Evolutionary conservation across 2,113 vertebrate species (phyloP).

Genomic region (Benitochromis conjunctus): DNA sequence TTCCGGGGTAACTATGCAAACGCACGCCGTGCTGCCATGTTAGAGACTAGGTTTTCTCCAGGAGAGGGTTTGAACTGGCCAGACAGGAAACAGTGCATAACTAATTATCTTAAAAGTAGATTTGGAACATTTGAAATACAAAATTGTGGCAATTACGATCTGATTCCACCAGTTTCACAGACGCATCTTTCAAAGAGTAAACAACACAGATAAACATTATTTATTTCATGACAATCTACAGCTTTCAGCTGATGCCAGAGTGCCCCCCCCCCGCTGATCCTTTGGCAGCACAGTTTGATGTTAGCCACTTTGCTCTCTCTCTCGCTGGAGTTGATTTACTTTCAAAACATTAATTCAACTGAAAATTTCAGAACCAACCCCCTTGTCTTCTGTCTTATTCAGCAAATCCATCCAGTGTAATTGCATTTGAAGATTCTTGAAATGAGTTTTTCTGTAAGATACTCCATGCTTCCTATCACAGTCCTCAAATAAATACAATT

Average conservation of each 20-base stretch:
- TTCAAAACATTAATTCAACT: neutral
- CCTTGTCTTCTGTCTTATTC: neutral
- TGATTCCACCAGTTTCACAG: constrained; percentile 11
- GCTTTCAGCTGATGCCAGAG: constrained; percentile 1
- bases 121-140: neutral
- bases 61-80: neutral
- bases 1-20: neutral
- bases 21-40: neutral
- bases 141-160: constrained; percentile 4
- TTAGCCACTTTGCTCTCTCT: neutral
- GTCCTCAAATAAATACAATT: constrained; percentile 28
- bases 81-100: neutral
- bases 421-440: constrained; percentile 19
- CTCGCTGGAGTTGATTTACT: neutral
- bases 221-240: constrained; percentile 17
- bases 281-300: neutral
- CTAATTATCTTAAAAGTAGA: neutral
- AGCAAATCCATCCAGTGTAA: neutral
- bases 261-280: neutral
- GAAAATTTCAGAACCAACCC: neutral
- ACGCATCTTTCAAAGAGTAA: neutral
- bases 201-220: constrained; percentile 6
- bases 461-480: neutral
- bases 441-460: constrained; percentile 18
- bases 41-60: neutral